phyloP scores from a whole-genome alignment of 2,113 vertebrate species.

The Campylomormyrus tamandua region DNA sequence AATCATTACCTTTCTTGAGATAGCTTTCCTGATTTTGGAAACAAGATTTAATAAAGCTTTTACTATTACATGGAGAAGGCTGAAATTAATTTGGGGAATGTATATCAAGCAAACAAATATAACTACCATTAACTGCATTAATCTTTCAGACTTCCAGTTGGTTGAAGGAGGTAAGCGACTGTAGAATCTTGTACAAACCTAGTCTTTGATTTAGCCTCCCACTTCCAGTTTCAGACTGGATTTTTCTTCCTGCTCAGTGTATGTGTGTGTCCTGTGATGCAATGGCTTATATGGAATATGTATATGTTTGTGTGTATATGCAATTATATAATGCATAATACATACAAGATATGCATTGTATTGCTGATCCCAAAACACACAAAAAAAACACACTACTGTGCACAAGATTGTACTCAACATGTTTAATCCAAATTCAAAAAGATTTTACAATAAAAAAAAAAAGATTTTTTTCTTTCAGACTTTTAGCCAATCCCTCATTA shows the following conservation, averaged over 20 bases:
- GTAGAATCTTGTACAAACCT: neutral
- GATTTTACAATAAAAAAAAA: neutral
- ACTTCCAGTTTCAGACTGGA: neutral
- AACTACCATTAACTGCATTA: neutral
- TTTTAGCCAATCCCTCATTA: neutral
- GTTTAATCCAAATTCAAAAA: neutral
- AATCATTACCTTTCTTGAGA: neutral
- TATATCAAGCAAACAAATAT: neutral
- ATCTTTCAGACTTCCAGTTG: neutral
- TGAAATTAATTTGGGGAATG: neutral
- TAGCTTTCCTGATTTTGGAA: neutral
- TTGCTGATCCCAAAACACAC: neutral
- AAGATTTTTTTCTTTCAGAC: neutral
- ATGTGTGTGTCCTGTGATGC: neutral
- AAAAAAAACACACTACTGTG: neutral
- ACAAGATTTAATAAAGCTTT: neutral
- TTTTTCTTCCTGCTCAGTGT: neutral
- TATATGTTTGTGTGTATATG: neutral
- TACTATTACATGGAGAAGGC: neutral
- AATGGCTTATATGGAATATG: neutral
- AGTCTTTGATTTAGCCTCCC: neutral
- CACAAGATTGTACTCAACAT: neutral
- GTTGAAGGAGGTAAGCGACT: neutral
- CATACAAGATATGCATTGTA: neutral
- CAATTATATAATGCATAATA: neutral